These are phyloP conservation scores for Trichomalopsis sarcophagae DNA, from an alignment of 1,140 invertebrate species.

Conservation along the genomic window DNA sequence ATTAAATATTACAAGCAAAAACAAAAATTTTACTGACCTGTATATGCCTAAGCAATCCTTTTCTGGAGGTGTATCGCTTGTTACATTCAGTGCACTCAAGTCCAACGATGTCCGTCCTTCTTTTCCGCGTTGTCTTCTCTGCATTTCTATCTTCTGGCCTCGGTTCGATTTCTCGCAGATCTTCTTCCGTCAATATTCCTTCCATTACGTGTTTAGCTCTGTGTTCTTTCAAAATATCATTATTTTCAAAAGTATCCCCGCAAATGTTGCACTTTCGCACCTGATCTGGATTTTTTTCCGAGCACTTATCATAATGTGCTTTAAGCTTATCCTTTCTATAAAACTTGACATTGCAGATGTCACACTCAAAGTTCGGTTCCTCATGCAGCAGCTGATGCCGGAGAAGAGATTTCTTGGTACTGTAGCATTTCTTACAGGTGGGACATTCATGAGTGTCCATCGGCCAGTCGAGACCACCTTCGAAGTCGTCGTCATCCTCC, in stretches of 20 bases:
- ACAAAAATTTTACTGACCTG: slow-evolving; percentile 60
- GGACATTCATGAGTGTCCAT: slow-evolving; percentile 71
- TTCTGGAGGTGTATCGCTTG: slow-evolving; percentile 80
- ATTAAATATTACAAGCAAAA: not conserved
- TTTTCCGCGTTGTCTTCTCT: slow-evolving; percentile 66
- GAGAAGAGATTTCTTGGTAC: slow-evolving; percentile 71
- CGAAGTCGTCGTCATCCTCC: slow-evolving; percentile 68
- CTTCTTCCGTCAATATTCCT: slow-evolving; percentile 72
- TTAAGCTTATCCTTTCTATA: slow-evolving; percentile 73
- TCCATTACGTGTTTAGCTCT: slow-evolving; percentile 70
- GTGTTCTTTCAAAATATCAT: slow-evolving; percentile 69
- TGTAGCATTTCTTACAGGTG: slow-evolving; percentile 72
- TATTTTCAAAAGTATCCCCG: slow-evolving; percentile 72
- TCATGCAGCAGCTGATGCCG: slow-evolving; percentile 72
- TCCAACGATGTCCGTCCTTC: slow-evolving; percentile 72
- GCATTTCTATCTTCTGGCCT: slow-evolving; percentile 64
- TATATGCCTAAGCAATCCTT: slow-evolving; percentile 77
- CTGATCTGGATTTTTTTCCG: slow-evolving; percentile 73
- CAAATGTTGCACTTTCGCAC: slow-evolving; percentile 73
- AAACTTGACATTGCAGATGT: slow-evolving; percentile 73
- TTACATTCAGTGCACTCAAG: slow-evolving; percentile 76
- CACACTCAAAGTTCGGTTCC: slow-evolving; percentile 73
- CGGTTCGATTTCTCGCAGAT: slow-evolving; percentile 69
- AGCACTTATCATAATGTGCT: slow-evolving; percentile 73
- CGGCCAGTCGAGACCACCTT: slow-evolving; percentile 70